Percentiles rank a stretch among this genome's conserved stretches.
Evolutionary conservation across 2,113 vertebrate species (phyloP).

Genomic region (Raja brachyura): DNA sequence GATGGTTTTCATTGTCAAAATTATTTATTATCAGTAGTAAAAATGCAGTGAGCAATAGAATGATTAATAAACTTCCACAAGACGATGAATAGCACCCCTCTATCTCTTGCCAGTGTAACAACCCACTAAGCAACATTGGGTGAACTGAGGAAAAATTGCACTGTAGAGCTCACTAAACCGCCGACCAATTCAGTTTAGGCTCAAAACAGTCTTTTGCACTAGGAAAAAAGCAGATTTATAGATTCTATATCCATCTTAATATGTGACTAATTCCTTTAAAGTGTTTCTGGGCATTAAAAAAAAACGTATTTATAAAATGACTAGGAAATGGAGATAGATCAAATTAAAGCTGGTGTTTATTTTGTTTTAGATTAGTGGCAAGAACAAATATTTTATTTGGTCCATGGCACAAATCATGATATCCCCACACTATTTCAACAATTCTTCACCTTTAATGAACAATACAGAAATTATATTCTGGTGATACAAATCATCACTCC

Average conservation of each 20-base stretch:
- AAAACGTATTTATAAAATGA: no score
- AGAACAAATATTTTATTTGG: background rate
- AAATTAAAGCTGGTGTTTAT: background rate
- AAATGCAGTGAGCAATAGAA: slow-evolving; percentile 1
- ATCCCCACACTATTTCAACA: background rate
- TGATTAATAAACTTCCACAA: background rate
- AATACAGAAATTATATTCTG: background rate
- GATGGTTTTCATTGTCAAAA: slow-evolving; percentile 36
- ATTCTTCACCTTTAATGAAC: slow-evolving; percentile 20
- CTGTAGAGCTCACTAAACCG: background rate
- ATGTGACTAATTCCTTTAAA: background rate
- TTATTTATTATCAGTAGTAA: slow-evolving; percentile 8
- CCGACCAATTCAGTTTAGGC: background rate
- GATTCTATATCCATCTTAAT: background rate
- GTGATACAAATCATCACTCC: background rate
- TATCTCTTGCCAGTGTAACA: slow-evolving; percentile 8
- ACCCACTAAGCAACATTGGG: background rate
- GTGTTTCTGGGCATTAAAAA: background rate
- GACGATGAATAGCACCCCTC: background rate
- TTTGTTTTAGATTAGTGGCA: slow-evolving; percentile 2
- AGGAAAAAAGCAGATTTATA: background rate
- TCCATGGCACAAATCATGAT: background rate
- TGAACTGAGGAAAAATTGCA: slow-evolving; percentile 6
- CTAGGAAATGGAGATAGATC: background rate
- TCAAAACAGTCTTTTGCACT: slow-evolving; percentile 20